Base-by-base conservation (phyloP, 2,797 vertebrate species). In the Sebastes iracundus region DNA sequence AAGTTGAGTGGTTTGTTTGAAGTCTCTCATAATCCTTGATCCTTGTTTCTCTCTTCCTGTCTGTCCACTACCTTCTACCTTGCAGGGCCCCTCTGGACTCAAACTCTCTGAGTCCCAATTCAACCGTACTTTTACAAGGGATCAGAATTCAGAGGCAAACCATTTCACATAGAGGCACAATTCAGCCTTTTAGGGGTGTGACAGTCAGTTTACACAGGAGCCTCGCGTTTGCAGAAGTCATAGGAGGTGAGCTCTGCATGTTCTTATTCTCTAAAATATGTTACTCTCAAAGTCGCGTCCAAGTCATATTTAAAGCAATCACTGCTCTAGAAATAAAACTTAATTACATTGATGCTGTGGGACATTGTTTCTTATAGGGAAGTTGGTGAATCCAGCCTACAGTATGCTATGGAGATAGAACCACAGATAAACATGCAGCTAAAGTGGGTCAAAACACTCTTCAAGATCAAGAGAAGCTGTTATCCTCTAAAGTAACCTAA, bases 1-100 rank as follows among this genome's bases (percentile, higher is more conserved):
- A 65, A 28, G 28, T 56, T 33, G 30, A 76, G 16, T n/a, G 20
- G 16, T 74, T 35, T 60, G 87, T 74, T 35, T 60, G 87, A 95
- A 92, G 35, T 38, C 77, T 83, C 58, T 80, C 4, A 49, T 71
- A 70, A 75, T 65, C 22, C 13, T 70, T 77, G 33, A 75, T 77
- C 65, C 35, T 71, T 10, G 6, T 5, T 71, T 80, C 25, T 53
- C 42, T 49, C 8, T 72, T 25, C 23, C 55, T 65, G 4, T 30
- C 58, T 63, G 25, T 62, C 52, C 30, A 66, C 25, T 13, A 22
- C 63, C 72, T 72, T 12, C 38, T 38, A 78, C 61, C 30, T 56
- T 67, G 7, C 33, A 27, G 18, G 62, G 62, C 55, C 38, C 68
- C 70, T 28, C 49, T 63, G 53, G 10, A 77, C 64, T 76, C 12